These are phyloP conservation scores for Caenorhabditis afra DNA, from an alignment of 2,888 invertebrate genomes.

Conservation along the genomic window DNA sequence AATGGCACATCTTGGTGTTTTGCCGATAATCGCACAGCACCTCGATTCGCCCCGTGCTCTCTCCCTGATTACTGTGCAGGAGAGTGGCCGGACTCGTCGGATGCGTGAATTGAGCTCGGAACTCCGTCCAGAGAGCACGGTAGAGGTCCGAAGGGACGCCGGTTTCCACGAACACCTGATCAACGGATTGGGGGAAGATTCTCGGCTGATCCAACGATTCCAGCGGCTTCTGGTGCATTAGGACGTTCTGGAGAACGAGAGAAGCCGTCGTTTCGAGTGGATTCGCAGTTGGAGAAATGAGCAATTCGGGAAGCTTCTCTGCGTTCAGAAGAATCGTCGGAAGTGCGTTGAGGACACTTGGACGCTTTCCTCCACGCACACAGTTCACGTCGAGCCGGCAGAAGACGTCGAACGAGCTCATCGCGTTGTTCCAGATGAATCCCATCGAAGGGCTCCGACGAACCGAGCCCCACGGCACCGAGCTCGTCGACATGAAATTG, in stretches of 20 bases:
- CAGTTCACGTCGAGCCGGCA: slow-evolving; percentile 47
- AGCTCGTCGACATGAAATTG: slow-evolving; percentile 55
- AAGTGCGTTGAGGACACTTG: slow-evolving; percentile 36
- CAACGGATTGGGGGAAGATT: slow-evolving; percentile 32
- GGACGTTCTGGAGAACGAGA: slow-evolving; percentile 17
- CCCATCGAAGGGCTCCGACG: slow-evolving; percentile 59
- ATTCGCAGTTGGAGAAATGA: slow-evolving; percentile 39
- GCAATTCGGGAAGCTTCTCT: slow-evolving; percentile 16
- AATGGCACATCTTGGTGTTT: slow-evolving; percentile 25
- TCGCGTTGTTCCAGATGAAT: slow-evolving; percentile 70
- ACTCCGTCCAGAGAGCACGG: slow-evolving; percentile 44
- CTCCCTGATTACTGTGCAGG: neutral
- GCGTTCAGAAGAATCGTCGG: slow-evolving; percentile 45
- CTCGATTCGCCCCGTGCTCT: no score
- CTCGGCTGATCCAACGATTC: slow-evolving; percentile 46
- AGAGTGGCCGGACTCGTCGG: slow-evolving; percentile 49
- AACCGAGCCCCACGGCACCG: slow-evolving; percentile 65
- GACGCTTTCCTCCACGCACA: slow-evolving; percentile 48
- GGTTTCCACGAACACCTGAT: slow-evolving; percentile 42
- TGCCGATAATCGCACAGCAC: slow-evolving; percentile 48
- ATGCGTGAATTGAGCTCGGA: slow-evolving; percentile 55
- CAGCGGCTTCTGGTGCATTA: slow-evolving; percentile 31
- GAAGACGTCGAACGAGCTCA: slow-evolving; percentile 62
- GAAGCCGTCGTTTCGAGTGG: slow-evolving; percentile 36
- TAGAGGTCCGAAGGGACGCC: slow-evolving; percentile 48